Evolutionary conservation across 1,140 invertebrate species (phyloP), one percentile per base, ranked within the genome.

Genomic region (Drosophila mayri): DNA sequence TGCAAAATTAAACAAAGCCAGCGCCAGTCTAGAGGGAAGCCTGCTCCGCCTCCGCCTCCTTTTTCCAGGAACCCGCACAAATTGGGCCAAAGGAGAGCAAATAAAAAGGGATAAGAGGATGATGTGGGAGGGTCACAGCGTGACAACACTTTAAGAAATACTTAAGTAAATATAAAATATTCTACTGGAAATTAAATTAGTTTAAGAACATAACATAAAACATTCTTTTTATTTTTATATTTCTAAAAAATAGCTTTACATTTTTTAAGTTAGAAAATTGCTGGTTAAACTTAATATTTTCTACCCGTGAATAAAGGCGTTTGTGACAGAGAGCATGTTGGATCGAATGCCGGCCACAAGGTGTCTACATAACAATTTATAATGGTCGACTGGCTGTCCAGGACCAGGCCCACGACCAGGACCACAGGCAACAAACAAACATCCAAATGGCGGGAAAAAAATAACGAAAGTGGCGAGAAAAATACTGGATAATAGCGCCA

Each of bases 291-390:
- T n/a, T 43, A 3, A 0, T 9, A 46, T 9, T 46, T 49, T 49
- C 16, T 28, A 28, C 4, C 9, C 49, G 65, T 70, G 68, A 14
- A 12, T n/a, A 2, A 32, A 28, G 37, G 44, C 65, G 37, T 14
- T 12, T 46, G 65, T 44, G 64, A 25, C 22, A 38, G 22, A 22
- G 22, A 22, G 63, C 62, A 67, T 44, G 62, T 71, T 70, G 43
- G 30, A 67, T 76, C 73, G 74, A 76, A 55, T 38, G 54, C 47
- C 47, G 55, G 62, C 54, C 63, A 76, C 74, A 60, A 67, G 74
- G 74, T 76, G 74, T 76, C 74, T 67, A 67, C 63, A 54, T 66
- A 76, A 76, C 64, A 76, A 76, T 76, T 76, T 76, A 76, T 76
- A 76, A 76, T 74, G 68, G 71, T 74, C 40, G 71, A 74, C 68